Conservation (phyloP, 2,113 vertebrate species). For the Donacobius atricapilla region DNA sequence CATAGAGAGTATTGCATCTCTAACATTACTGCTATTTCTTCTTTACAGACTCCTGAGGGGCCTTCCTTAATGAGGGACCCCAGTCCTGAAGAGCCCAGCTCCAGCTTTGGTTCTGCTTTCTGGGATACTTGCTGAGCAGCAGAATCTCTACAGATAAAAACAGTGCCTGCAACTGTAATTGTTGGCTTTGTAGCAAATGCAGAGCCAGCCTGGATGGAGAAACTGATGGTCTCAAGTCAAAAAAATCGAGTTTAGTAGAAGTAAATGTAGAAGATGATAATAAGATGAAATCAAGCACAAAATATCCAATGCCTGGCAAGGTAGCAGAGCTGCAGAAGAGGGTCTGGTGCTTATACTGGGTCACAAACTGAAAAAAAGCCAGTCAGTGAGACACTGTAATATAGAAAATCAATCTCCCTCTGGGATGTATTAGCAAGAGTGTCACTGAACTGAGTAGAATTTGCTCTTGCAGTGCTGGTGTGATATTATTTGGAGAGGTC, state of each 20-base stretch:
- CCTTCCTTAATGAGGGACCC: not conserved
- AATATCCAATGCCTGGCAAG: not conserved
- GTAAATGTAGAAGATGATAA: not conserved
- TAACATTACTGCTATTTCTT: not conserved
- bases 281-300: not conserved
- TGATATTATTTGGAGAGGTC: conserved; percentile 6
- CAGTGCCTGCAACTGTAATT: not conserved
- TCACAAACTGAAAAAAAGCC: not conserved
- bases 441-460: not conserved
- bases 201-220: not conserved
- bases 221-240: not conserved
- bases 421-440: not conserved
- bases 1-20: not conserved
- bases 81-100: not conserved
- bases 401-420: not conserved
- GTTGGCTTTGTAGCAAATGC: not conserved
- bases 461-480: not conserved
- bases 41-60: not conserved
- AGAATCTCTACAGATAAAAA: not conserved
- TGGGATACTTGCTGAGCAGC: not conserved
- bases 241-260: not conserved
- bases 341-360: not conserved
- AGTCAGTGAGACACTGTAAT: not conserved
- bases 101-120: not conserved
- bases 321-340: not conserved